Evolutionary conservation across 2,888 invertebrate genomes (phyloP).

Genomic region (Tuta absoluta): DNA sequence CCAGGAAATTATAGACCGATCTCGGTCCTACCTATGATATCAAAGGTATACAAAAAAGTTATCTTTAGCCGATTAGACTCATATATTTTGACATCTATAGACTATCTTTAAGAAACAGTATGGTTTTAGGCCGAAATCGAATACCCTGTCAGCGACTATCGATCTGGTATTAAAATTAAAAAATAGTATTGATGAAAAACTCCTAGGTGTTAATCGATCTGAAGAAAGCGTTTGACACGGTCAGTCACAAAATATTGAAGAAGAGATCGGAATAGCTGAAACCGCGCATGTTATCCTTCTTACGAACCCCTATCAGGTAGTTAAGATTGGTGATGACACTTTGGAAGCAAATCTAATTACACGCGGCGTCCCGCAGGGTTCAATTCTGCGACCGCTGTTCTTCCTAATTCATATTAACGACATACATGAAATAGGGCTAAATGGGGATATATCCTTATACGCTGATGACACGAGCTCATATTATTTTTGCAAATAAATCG

Average conservation of each 20-base stretch:
- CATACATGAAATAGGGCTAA: background rate
- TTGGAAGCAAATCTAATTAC: background rate
- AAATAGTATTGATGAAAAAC: conserved; percentile 10
- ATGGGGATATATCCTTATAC: background rate
- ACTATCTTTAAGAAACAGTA: too few species aligned
- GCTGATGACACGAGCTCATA: background rate
- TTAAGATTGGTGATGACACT: background rate
- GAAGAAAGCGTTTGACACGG: too few species aligned
- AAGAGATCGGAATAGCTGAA: background rate
- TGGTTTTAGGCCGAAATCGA: too few species aligned
- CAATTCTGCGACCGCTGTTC: background rate
- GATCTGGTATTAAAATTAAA: background rate
- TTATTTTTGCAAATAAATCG: too few species aligned
- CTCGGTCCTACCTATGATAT: background rate
- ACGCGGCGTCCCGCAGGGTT: background rate
- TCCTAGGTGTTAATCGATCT: background rate
- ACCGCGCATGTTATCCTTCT: background rate
- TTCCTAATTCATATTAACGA: background rate
- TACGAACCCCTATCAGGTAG: background rate
- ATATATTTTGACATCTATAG: too few species aligned
- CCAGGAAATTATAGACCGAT: background rate
- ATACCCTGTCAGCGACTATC: background rate
- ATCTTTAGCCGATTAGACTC: too few species aligned
- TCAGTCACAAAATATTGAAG: background rate
- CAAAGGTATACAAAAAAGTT: too few species aligned